Base-by-base conservation (phyloP, 37 sponge, comb jelly and placozoan species). In the Cliona cf. orientalis region DNA sequence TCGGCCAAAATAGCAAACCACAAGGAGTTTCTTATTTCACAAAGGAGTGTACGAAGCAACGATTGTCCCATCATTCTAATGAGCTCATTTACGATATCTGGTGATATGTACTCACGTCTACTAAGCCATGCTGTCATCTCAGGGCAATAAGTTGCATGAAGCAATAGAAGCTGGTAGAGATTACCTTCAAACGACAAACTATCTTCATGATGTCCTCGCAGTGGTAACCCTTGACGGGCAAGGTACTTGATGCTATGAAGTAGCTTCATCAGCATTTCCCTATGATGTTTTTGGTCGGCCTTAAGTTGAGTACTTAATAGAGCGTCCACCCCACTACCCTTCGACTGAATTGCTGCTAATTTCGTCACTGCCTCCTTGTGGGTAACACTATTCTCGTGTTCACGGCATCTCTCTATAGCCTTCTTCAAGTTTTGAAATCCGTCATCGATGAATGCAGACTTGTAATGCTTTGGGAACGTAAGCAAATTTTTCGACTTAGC, bases 391-490 rank as follows among this genome's bases (percentile, higher is more conserved):
- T 35, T n/a, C 59, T 85, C 79, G 45, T 85, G 79, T n/a, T 67
- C 78, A 66, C 22, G n/a, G 41, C 75, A 76, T 11, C 43, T 64
- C 34, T 70, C 58, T n/a, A 85, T 37, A 1, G 85, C 85, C 43
- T 84, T 84, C 46, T 69, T 84, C 76, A 59, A 84, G 46, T 84
- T 84, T 29, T 7, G 25, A 33, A 69, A 84, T 1, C 85, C 85
- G 9, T 44, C 72, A 61, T 82, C 63, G 1, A 71, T 46, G 45
- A 82, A 82, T 6, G 45, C 35, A 6, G 49, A 29, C 32, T 72
- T 59, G 12, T 36, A 29, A 46, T 31, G 72, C 72, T 60, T 82
- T 0, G 82, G 43, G 60, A 66, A 66, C 3, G 49, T 82, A 22
- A 82, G 55, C 1, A 42, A 82, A 49, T 49, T 49, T 11, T 49